Evolutionary conservation across 2,888 invertebrate genomes (phyloP).

Genomic region (Leptopterna dolabrata): DNA sequence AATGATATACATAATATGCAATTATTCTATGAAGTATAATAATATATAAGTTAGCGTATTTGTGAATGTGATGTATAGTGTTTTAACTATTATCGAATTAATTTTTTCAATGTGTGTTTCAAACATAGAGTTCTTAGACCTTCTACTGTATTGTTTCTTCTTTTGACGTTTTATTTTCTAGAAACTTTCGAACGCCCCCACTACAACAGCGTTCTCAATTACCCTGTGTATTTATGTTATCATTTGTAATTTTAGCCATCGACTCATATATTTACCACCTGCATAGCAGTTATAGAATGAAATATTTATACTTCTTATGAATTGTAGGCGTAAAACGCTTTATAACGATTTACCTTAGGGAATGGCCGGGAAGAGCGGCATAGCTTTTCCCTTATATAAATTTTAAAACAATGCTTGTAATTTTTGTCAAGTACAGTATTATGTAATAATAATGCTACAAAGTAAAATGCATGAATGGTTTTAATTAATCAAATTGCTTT

Average conservation of each 20-base stretch:
- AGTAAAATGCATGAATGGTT: slow-evolving; percentile 64
- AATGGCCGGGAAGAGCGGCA: slow-evolving; percentile 51
- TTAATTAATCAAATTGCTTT: slow-evolving; percentile 63
- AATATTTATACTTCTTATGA: slow-evolving; percentile 58
- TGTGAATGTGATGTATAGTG: slow-evolving; percentile 62
- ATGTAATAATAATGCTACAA: slow-evolving; percentile 64
- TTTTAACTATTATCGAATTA: slow-evolving; percentile 58
- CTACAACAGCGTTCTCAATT: slow-evolving; percentile 56
- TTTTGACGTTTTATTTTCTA: slow-evolving; percentile 50
- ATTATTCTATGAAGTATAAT: slow-evolving; percentile 55
- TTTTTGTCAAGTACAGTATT: slow-evolving; percentile 63
- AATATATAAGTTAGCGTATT: slow-evolving; percentile 59
- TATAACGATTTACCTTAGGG: slow-evolving; percentile 57
- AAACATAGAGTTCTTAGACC: slow-evolving; percentile 54
- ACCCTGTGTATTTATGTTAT: slow-evolving; percentile 60
- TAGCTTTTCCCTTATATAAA: slow-evolving; percentile 48
- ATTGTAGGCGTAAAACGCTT: slow-evolving; percentile 61
- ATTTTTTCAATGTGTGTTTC: slow-evolving; percentile 60
- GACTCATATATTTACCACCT: slow-evolving; percentile 58
- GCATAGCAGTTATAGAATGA: slow-evolving; percentile 62
- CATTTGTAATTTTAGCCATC: slow-evolving; percentile 58
- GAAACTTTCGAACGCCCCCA: slow-evolving; percentile 49
- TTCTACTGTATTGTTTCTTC: slow-evolving; percentile 56
- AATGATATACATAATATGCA: slow-evolving; percentile 51
- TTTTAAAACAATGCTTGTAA: slow-evolving; percentile 61